phyloP scores from a whole-genome alignment of 1,140 invertebrate genomes.

The Hyles euphorbiae region DNA sequence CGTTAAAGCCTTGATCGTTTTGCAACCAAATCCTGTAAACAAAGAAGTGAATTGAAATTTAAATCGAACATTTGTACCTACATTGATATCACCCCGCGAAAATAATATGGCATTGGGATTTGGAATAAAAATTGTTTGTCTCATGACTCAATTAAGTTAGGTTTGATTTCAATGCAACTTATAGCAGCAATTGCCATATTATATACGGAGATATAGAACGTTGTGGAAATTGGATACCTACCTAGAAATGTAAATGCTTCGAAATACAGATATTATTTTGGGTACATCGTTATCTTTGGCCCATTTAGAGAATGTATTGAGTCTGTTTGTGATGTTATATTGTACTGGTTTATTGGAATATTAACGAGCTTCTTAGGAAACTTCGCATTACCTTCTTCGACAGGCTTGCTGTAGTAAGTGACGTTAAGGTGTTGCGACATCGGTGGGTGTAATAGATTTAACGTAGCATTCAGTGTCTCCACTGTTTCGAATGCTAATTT shows the following conservation, averaged over 20 bases:
- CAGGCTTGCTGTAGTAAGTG: constrained; percentile 36
- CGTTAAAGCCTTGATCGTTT: constrained; percentile 38
- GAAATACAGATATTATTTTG: constrained; percentile 18
- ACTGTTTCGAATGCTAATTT: constrained; percentile 38
- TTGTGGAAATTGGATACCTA: constrained; percentile 12
- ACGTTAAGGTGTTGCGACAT: constrained; percentile 31
- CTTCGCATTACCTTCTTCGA: constrained; percentile 57
- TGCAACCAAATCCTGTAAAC: constrained; percentile 41
- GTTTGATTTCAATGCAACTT: too few species aligned
- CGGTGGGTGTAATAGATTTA: constrained; percentile 41
- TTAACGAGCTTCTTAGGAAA: constrained; percentile 26
- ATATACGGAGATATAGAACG: not conserved
- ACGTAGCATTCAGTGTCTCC: constrained; percentile 36
- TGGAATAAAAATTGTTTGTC: too few species aligned
- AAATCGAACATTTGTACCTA: too few species aligned
- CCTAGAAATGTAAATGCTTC: constrained; percentile 2
- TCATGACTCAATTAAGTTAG: too few species aligned
- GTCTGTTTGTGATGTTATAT: constrained; percentile 21
- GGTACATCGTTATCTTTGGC: constrained; percentile 32
- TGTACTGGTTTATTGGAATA: constrained; percentile 10
- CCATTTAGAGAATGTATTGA: constrained; percentile 7
- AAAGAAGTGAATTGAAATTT: not conserved
- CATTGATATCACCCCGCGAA: too few species aligned
- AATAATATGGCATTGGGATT: too few species aligned
- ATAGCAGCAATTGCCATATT: too few species aligned